Base-by-base conservation (phyloP, 2,888 invertebrate species). In the Limnephilus auricula region DNA sequence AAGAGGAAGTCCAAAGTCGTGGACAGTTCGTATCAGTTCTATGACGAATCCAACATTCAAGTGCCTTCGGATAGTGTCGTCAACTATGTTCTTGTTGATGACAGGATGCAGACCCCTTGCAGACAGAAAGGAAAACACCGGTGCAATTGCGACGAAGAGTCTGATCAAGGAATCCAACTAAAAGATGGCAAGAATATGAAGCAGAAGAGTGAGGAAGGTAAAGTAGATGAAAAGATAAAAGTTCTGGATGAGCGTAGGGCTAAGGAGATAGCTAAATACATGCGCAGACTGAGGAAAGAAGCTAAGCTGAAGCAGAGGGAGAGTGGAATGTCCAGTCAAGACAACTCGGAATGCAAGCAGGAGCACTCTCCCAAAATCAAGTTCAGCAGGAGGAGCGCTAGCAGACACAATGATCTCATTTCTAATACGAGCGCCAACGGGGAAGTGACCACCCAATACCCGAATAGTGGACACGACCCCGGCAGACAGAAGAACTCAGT, bases 91-190 rank as follows among this genome's bases (percentile, higher is more conserved):
- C 93, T 97, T 83, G 95, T 98, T 25, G 97, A 98, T 94, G 98
- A 98, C 93, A 95, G 98, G 93, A 97, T 98, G 96, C 96, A 97
- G 93, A 97, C 97, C 0, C 95, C 96, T 0, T 98, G 98, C 94
- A 97, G 97, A 93, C 96, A 97, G 93, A 97, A 96, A 92, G 98
- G 98, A 0, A 98, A 98, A 94, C 98, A 98, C 94, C 97, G 97
- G 93, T 98, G 98, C 94, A 97, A 96, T 90, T 97, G 97, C 94
- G 97, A 97, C 93, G 97, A 97, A 78, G 98, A 98, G 93, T 97
- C 97, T 2, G 97, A 96, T 15, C 94, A 85, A 93, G 95, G 94
- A 79, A 50, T 15, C 18, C 86, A 86, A 31, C 65, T 50, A 30
- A 94, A 92, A 94, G 91, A 91, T 32, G 94, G 89, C 94, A 94